Percentiles rank a stretch among this genome's conserved stretches.
Evolutionary conservation across 2,797 vertebrate species (phyloP).

Genomic region (Pempheris klunzingeri): DNA sequence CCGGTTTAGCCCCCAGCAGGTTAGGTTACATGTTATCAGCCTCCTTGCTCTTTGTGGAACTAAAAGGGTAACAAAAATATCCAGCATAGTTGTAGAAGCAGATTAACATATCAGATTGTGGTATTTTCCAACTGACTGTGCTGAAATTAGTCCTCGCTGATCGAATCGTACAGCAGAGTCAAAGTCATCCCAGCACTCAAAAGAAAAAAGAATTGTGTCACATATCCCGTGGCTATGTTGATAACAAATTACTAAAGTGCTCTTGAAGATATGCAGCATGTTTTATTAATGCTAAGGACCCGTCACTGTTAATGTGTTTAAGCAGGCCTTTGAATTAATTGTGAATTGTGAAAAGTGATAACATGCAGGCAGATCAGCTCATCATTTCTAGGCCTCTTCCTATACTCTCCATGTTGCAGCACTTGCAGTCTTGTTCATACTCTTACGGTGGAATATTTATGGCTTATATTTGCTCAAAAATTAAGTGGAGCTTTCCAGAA

Average conservation of each 20-base stretch:
- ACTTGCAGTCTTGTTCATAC: conserved; percentile 37
- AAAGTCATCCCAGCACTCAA: conserved; percentile 17
- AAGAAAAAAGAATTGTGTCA: conserved; percentile 45
- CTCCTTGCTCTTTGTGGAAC: background rate
- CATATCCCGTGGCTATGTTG: conserved; percentile 46
- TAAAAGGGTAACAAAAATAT: conserved; percentile 25
- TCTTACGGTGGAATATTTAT: conserved; percentile 62
- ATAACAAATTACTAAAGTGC: conserved; percentile 45
- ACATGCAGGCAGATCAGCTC: background rate
- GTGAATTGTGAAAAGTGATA: conserved; percentile 14
- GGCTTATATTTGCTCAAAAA: conserved; percentile 61
- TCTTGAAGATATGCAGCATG: conserved; percentile 31
- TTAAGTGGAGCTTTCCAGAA: conserved; percentile 62
- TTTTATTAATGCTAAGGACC: conserved; percentile 40
- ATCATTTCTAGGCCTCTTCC: conserved; percentile 11
- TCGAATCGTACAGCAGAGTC: conserved; percentile 51
- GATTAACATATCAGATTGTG: conserved; percentile 45
- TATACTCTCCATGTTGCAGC: conserved; percentile 8
- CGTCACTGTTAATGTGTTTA: conserved; percentile 14
- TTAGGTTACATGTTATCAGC: too few species aligned
- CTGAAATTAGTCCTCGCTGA: conserved; percentile 49
- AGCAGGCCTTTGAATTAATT: conserved; percentile 7
- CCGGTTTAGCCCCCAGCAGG: too few species aligned
- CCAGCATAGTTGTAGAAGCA: background rate
- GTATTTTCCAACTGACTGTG: conserved; percentile 39